Conservation (phyloP, 2,797 vertebrate genomes). For the Rhinoraja longicauda region DNA sequence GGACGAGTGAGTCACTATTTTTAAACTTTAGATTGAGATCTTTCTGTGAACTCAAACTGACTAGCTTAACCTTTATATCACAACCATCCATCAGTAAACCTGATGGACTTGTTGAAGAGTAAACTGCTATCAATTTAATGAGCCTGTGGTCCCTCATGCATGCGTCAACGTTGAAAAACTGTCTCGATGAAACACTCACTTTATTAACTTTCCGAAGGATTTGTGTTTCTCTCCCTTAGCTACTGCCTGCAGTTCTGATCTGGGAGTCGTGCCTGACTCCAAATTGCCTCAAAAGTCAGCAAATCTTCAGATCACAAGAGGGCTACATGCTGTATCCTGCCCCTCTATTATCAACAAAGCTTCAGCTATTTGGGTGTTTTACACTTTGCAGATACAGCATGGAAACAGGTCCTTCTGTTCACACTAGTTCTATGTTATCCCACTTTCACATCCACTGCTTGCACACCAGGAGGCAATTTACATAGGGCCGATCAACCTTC, state of each 20-base stretch:
- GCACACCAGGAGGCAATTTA: too few relatives aligned
- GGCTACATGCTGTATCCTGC: not conserved
- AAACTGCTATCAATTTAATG: not conserved
- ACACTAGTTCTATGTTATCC: too few relatives aligned
- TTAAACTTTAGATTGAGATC: not conserved
- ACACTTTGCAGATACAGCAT: too few relatives aligned
- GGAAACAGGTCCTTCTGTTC: too few relatives aligned
- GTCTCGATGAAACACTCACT: not conserved
- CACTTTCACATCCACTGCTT: too few relatives aligned
- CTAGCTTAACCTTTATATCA: not conserved
- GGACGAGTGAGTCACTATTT: not conserved
- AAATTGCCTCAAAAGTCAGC: not conserved
- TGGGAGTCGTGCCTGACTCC: not conserved
- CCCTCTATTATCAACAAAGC: not conserved
- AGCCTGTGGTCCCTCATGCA: not conserved
- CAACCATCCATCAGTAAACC: not conserved
- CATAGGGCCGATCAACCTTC: too few relatives aligned
- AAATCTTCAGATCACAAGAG: not conserved
- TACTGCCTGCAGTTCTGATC: not conserved
- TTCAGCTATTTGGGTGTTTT: not conserved
- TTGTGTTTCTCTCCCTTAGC: not conserved
- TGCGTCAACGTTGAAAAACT: not conserved
- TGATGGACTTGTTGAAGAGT: not conserved
- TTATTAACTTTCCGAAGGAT: not conserved
- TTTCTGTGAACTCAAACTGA: not conserved